phyloP scores from a whole-genome alignment of 2,113 vertebrate species.

The Leptodactylus fuscus region DNA sequence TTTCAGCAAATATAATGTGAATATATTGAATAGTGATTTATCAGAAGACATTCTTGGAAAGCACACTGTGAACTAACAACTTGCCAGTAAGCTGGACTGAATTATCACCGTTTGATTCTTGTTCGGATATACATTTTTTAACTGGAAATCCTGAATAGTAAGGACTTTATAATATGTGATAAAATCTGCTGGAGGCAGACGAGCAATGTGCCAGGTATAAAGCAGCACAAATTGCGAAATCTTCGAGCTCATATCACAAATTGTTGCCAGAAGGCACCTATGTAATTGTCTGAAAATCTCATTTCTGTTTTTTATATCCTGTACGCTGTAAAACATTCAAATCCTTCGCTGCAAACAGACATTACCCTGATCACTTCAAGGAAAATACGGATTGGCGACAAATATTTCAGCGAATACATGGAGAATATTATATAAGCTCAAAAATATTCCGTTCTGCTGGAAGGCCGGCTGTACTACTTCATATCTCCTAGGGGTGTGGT shows the following conservation, averaged over 20 bases:
- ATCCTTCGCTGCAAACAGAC: not conserved
- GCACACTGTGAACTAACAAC: not conserved
- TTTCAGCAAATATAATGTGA: not conserved
- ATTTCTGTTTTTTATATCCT: slow-evolving; percentile 13
- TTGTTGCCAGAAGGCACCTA: slow-evolving; percentile 42
- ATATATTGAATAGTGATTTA: not conserved
- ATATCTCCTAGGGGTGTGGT: too few species aligned
- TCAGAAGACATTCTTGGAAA: slow-evolving; percentile 6
- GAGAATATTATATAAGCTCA: not conserved
- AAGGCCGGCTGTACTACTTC: not conserved
- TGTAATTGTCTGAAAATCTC: slow-evolving; percentile 44
- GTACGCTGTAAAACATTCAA: slow-evolving; percentile 27
- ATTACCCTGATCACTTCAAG: not conserved
- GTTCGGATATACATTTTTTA: not conserved
- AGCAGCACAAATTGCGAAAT: not conserved
- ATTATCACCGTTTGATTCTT: slow-evolving; percentile 15
- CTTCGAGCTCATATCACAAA: slow-evolving; percentile 21
- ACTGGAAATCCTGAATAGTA: slow-evolving; percentile 4
- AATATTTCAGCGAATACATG: not conserved
- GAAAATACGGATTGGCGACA: not conserved
- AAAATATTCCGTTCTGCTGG: not conserved
- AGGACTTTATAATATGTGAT: slow-evolving; percentile 1
- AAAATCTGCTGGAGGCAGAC: slow-evolving; percentile 26
- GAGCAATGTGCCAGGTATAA: slow-evolving; percentile 7
- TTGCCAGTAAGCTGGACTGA: slow-evolving; percentile 23